These are phyloP conservation scores for Lepidurus couesii DNA, from an alignment of 1,140 invertebrate species.

Conservation along the genomic window DNA sequence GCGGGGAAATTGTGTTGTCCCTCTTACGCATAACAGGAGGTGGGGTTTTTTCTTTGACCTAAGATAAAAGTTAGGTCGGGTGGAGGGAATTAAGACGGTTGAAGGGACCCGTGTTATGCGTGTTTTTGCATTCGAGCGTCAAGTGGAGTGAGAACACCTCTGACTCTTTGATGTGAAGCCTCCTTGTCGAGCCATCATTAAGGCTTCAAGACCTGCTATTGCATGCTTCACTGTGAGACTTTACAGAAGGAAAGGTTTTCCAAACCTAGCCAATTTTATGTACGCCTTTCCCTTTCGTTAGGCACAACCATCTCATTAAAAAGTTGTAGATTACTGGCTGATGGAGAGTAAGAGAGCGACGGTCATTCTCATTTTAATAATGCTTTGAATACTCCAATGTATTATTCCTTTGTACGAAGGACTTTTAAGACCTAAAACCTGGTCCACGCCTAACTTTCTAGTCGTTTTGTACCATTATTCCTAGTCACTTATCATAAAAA, in stretches of 20 bases:
- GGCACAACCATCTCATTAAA: slow-evolving; percentile 18
- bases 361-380: slow-evolving; percentile 11
- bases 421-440: neutral
- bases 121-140: slow-evolving; percentile 10
- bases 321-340: slow-evolving; percentile 22
- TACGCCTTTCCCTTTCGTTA: slow-evolving; percentile 18
- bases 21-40: slow-evolving; percentile 17
- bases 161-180: slow-evolving; percentile 15
- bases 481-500: slow-evolving; percentile 10
- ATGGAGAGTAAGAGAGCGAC: slow-evolving; percentile 17
- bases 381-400: neutral
- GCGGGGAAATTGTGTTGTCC: slow-evolving; percentile 8
- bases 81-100: slow-evolving; percentile 10
- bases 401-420: neutral
- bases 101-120: slow-evolving; percentile 13
- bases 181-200: slow-evolving; percentile 21
- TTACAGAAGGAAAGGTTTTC: slow-evolving; percentile 18
- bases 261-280: slow-evolving; percentile 11
- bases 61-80: slow-evolving; percentile 18
- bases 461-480: slow-evolving; percentile 6
- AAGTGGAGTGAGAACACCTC: slow-evolving; percentile 21
- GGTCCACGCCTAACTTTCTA: neutral
- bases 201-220: slow-evolving; percentile 16
- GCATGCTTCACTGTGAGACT: slow-evolving; percentile 9
- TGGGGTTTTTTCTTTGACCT: slow-evolving; percentile 18